Evolutionary conservation across 64 coral and sea anemone species (phyloP).

Genomic region (Cladopsammia gracilis): DNA sequence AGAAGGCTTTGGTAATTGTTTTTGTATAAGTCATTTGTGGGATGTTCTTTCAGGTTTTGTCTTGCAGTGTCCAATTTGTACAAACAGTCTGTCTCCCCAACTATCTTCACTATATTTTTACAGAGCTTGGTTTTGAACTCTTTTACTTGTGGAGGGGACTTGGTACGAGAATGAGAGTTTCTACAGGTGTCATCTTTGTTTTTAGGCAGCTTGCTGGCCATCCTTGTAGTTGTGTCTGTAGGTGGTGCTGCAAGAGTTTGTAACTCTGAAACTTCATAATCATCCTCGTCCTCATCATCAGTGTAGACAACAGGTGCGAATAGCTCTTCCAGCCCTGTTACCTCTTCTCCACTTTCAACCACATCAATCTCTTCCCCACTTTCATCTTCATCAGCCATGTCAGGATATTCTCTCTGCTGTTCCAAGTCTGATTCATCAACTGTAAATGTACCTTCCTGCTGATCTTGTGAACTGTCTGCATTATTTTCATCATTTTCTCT

Average conservation of each 20-base stretch:
- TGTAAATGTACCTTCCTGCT: too few species aligned
- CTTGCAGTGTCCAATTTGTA: slow-evolving; percentile 9
- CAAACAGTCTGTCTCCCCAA: slow-evolving; percentile 1
- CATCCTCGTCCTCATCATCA: slow-evolving; percentile 27
- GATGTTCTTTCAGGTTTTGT: slow-evolving; percentile 7
- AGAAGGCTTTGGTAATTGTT: background rate
- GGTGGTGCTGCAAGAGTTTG: background rate
- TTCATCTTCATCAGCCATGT: background rate
- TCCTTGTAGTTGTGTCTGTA: background rate
- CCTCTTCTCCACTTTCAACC: background rate
- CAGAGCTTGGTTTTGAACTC: slow-evolving; percentile 17
- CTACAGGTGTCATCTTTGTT: too few species aligned
- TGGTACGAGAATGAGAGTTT: background rate
- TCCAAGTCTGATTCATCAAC: background rate
- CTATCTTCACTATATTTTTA: slow-evolving; percentile 28
- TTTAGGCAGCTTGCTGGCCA: background rate
- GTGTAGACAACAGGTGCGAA: background rate
- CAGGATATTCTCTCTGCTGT: background rate
- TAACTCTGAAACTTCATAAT: background rate
- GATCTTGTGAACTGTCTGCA: background rate
- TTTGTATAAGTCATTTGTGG: background rate
- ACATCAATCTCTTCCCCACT: background rate
- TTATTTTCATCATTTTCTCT: slow-evolving; percentile 10
- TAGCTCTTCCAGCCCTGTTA: background rate
- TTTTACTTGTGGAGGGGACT: background rate